Evolutionary conservation across 2,888 invertebrate genomes (phyloP), one percentile per base, ranked within the genome.

Genomic region (Stegana nigrithorax): DNA sequence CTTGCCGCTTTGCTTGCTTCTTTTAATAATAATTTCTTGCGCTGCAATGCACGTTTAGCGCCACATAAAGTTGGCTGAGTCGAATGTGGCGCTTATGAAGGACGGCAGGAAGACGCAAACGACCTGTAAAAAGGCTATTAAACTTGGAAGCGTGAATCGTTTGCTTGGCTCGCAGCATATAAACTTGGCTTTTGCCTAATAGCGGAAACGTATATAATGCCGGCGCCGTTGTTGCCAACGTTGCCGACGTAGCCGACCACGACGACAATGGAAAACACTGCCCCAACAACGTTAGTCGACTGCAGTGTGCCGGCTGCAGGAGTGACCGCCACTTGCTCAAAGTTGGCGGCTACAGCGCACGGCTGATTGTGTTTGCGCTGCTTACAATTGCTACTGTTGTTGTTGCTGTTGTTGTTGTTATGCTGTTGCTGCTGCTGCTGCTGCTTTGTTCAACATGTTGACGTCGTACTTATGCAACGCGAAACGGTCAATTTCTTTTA

Each of bases 51-150:
- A n/a, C n/a, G n/a, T n/a, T n/a, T n/a, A n/a, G n/a, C n/a, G n/a
- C n/a, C n/a, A n/a, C n/a, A n/a, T n/a, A n/a, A n/a, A n/a, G n/a
- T n/a, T n/a, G n/a, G n/a, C n/a, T n/a, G n/a, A n/a, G n/a, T n/a
- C n/a, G n/a, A n/a, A n/a, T n/a, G n/a, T n/a, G n/a, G n/a, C n/a
- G n/a, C n/a, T n/a, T n/a, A n/a, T n/a, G n/a, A n/a, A n/a, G n/a
- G n/a, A n/a, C n/a, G n/a, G n/a, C n/a, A n/a, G n/a, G n/a, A n/a
- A n/a, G n/a, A n/a, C n/a, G n/a, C n/a, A n/a, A 78, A 76, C 76
- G 76, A 76, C 77, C 78, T 72, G 76, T 73, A 78, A 76, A 78
- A 78, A 74, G 73, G 73, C 76, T 75, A 76, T 76, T 76, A 76
- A 76, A 74, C 73, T 45, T 68, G 76, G 64, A 4, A 29, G 23